Base-by-base conservation (phyloP, 2,113 vertebrate species). In the Morone saxatilis region DNA sequence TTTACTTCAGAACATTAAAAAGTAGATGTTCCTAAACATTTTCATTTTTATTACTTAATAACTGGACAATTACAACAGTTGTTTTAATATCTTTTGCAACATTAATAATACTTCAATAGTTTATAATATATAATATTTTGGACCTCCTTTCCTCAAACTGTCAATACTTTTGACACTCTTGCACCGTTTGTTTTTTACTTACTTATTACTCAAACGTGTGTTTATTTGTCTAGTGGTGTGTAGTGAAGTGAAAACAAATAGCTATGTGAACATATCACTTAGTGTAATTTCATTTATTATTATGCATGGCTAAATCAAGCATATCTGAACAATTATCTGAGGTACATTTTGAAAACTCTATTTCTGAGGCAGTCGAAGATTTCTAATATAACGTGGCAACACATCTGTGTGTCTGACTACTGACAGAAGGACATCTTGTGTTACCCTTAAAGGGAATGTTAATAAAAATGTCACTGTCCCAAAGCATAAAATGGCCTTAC, bases 321-420 rank as follows among this genome's bases (percentile, higher is more conserved):
- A 71, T 78, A 69, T 84, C 47, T 45, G 76, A 61, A 69, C 36
- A 74, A 22, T 61, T 62, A 63, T 90, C 60, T 87, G 86, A 90
- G 88, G 89, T 91, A 85, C 82, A 84, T 71, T 76, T 72, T 68
- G 63, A 83, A 16, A 81, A 80, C 20, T 76, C 59, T 71, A 41
- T 84, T 66, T 88, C 8, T 78, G 76, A 86, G 74, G 71, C 60
- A 80, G 36, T 77, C 14, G 6, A 20, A 19, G 36, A 20, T 62
- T 31, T 51, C 12, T 51, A 63, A 60, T 43, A 70, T 56, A 84
- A 22, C 63, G 71, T 43, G 53, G 50, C 43, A 71, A 73, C 74
- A 86, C 31, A 17, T 51, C 40, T 60, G 51, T 69, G 22, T n/a
- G 12, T 69, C 20, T 31, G 19, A 74, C 38, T 38, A 74, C 36